A percentile compares a stretch with the other conserved stretches of the same genome.
These are phyloP conservation scores for Xenus cinereus DNA, from an alignment of 2,113 vertebrate species.

Conservation along the genomic window DNA sequence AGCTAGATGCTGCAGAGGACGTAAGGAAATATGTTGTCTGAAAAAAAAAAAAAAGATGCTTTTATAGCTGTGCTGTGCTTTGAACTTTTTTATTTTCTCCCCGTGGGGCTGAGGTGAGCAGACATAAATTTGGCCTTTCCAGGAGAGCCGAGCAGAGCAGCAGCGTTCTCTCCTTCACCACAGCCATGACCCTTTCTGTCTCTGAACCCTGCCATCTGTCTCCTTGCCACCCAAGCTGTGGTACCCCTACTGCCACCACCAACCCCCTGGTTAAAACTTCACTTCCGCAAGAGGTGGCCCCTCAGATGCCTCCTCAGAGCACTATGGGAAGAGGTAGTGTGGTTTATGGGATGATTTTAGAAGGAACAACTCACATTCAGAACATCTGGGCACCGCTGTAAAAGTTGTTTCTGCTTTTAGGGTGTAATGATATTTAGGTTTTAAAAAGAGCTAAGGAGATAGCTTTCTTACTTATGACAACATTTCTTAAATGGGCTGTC, in stretches of 20 bases:
- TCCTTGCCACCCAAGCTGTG: fast-evolving
- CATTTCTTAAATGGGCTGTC: not conserved
- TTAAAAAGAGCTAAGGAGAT: not conserved
- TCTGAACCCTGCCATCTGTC: fast-evolving
- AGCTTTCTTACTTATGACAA: not conserved
- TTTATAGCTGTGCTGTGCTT: not conserved
- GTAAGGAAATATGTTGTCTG: not conserved
- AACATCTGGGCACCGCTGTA: not conserved
- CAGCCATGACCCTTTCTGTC: not conserved
- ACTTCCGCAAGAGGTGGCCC: not conserved
- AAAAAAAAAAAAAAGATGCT: not conserved
- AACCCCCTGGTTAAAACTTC: not conserved
- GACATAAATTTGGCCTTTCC: not conserved
- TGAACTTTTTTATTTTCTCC: not conserved
- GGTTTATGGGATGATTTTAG: not conserved
- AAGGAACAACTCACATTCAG: not conserved
- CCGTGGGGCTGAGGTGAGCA: not conserved
- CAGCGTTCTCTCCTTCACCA: fast-evolving
- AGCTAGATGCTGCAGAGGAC: not conserved
- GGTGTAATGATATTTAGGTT: not conserved
- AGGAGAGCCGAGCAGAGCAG: not conserved
- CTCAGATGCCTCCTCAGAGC: not conserved
- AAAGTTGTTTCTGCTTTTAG: not conserved
- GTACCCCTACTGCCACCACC: not conserved
- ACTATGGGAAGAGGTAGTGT: not conserved